A percentile compares a stretch with the other conserved stretches of the same genome.
Evolutionary conservation across 2,113 vertebrate species (phyloP).

Genomic region (Chloropsis cyanopogon): DNA sequence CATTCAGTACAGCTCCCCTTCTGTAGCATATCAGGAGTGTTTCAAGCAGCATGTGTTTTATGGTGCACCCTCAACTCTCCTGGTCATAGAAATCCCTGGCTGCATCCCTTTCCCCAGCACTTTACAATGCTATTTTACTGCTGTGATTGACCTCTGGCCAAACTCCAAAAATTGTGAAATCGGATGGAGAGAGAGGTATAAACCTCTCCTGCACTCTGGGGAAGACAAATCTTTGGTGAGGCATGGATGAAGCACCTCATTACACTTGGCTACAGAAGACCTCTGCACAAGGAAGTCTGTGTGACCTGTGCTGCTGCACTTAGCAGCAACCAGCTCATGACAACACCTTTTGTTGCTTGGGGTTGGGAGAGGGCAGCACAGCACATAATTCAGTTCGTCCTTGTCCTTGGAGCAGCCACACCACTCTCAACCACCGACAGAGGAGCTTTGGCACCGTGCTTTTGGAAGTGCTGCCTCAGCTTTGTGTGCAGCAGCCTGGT

Average conservation of each 20-base stretch:
- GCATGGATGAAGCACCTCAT: not conserved
- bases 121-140: not conserved
- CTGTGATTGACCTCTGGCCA: not conserved
- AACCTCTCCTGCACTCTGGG: not conserved
- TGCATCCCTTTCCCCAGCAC: fast-evolving
- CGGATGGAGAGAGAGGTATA: not conserved
- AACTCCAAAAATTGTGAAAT: not conserved
- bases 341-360: not conserved
- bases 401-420: not conserved
- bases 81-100: not conserved
- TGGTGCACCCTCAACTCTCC: not conserved
- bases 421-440: not conserved
- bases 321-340: fast-evolving
- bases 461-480: fast-evolving
- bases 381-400: not conserved
- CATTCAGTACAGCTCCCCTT: not conserved
- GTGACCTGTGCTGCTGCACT: not conserved
- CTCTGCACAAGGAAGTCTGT: not conserved
- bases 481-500: not conserved
- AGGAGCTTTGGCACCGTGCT: not conserved
- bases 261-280: not conserved
- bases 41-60: not conserved
- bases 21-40: fast-evolving
- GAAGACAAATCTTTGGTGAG: not conserved
- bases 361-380: not conserved